These are phyloP conservation scores for Exephanes ischioxanthus DNA, from an alignment of 2,888 invertebrate genomes.

Conservation along the genomic window DNA sequence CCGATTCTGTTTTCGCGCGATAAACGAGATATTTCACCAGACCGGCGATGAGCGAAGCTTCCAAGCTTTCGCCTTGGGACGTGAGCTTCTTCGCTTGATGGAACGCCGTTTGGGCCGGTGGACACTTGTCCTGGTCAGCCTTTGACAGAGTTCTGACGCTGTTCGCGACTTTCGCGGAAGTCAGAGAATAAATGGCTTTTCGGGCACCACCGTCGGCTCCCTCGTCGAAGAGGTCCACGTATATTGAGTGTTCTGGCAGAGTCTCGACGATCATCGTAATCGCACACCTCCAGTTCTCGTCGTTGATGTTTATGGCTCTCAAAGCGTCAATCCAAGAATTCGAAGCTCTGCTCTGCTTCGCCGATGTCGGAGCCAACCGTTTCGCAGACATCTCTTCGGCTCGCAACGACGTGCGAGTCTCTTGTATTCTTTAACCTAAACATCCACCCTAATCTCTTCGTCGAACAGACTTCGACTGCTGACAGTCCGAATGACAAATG, in stretches of 20 bases:
- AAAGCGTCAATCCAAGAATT: conserved; percentile 69
- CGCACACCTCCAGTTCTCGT: conserved; percentile 78
- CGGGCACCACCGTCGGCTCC: conserved; percentile 73
- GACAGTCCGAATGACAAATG: conserved; percentile 38
- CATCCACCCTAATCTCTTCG: neutral
- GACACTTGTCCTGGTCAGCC: conserved; percentile 70
- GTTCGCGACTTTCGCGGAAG: conserved; percentile 69
- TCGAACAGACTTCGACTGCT: neutral
- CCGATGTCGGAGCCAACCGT: conserved; percentile 9
- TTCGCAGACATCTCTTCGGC: conserved; percentile 37
- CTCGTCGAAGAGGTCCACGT: conserved; percentile 72
- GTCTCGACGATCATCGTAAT: conserved; percentile 77
- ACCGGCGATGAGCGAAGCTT: conserved; percentile 74
- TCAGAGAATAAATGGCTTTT: conserved; percentile 73
- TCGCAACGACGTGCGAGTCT: neutral
- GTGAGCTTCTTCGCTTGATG: conserved; percentile 72
- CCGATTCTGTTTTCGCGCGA: conserved; percentile 73
- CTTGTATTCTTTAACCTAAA: conserved; percentile 17
- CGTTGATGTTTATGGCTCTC: conserved; percentile 75
- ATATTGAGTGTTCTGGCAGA: conserved; percentile 67
- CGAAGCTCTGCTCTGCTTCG: conserved; percentile 26
- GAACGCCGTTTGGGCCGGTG: conserved; percentile 72
- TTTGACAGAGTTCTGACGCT: conserved; percentile 72
- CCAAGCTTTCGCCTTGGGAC: conserved; percentile 63
- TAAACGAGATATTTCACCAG: conserved; percentile 79